A percentile compares a stretch with the other conserved stretches of the same genome.
These are phyloP conservation scores for Triplophysa tibetana DNA, from an alignment of 2,113 vertebrate genomes.

Conservation along the genomic window DNA sequence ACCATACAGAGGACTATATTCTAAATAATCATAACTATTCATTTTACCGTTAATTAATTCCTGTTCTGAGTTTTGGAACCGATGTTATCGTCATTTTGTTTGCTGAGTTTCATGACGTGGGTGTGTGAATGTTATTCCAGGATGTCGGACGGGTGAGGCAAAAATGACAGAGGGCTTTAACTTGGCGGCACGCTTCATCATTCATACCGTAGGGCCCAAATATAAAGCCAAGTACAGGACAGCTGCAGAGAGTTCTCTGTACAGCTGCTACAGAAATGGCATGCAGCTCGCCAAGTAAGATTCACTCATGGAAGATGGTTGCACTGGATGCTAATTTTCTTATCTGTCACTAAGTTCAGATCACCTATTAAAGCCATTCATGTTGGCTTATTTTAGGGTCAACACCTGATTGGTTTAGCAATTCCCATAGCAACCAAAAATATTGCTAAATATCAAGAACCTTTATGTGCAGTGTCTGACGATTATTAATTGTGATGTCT, in stretches of 20 bases:
- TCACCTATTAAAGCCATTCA: background rate
- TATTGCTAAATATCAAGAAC: background rate
- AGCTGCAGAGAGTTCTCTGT: conserved; percentile 92
- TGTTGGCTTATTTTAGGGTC: too few relatives aligned
- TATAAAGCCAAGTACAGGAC: conserved; percentile 94
- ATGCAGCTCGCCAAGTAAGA: conserved; percentile 89
- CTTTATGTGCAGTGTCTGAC: background rate
- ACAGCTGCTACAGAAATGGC: conserved; percentile 93
- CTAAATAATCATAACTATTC: background rate
- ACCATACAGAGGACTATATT: background rate
- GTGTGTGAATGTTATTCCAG: conserved; percentile 65
- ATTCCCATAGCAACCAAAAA: background rate
- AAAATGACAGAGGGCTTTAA: conserved; percentile 95
- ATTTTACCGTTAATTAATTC: background rate
- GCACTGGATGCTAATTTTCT: conserved; percentile 2
- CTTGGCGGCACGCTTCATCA: conserved; percentile 91
- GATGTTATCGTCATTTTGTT: conserved; percentile 12
- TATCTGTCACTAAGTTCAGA: background rate
- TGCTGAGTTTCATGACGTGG: background rate
- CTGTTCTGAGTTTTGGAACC: background rate
- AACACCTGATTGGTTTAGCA: background rate
- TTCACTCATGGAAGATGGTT: background rate
- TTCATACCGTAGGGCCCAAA: conserved; percentile 96
- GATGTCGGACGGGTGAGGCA: conserved; percentile 93
- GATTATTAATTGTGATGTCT: background rate